phyloP scores from a whole-genome alignment of 2,888 invertebrate species.

The Tineola bisselliella region DNA sequence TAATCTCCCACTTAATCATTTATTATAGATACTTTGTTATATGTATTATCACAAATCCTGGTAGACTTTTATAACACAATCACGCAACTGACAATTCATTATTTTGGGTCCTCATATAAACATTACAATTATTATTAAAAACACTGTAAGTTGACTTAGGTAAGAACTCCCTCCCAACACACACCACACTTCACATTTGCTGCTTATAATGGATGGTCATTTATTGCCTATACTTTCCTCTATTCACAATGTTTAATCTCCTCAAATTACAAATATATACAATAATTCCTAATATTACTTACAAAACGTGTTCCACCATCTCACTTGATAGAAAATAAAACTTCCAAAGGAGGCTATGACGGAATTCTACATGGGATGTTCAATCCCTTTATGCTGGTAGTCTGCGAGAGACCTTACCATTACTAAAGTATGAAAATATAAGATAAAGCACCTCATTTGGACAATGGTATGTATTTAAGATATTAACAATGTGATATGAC shows the following conservation, averaged over 20 bases:
- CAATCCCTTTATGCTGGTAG: neutral
- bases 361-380: slow-evolving; percentile 13
- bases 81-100: slow-evolving; percentile 70
- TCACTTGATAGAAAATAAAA: slow-evolving; percentile 40
- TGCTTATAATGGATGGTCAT: slow-evolving; percentile 56
- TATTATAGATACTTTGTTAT: slow-evolving; percentile 73
- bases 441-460: slow-evolving; percentile 69
- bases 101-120: slow-evolving; percentile 63
- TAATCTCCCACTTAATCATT: slow-evolving; percentile 70
- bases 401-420: slow-evolving; percentile 66
- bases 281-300: slow-evolving; percentile 64
- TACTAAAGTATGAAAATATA: slow-evolving; percentile 70
- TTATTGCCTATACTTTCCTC: slow-evolving; percentile 47
- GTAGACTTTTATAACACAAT: slow-evolving; percentile 77
- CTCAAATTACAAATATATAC: slow-evolving; percentile 65
- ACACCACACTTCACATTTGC: slow-evolving; percentile 49
- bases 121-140: slow-evolving; percentile 67
- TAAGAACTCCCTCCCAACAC: slow-evolving; percentile 53
- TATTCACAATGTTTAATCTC: slow-evolving; percentile 49
- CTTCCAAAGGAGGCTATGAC: slow-evolving; percentile 33
- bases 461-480: slow-evolving; percentile 69
- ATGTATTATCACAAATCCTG: slow-evolving; percentile 80
- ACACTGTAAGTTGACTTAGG: slow-evolving; percentile 60
- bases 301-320: slow-evolving; percentile 45
- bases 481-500: slow-evolving; percentile 68